Evolutionary conservation across 2,888 invertebrate species (phyloP), one percentile per base, ranked within the genome.

Genomic region (Rotaria macrura): DNA sequence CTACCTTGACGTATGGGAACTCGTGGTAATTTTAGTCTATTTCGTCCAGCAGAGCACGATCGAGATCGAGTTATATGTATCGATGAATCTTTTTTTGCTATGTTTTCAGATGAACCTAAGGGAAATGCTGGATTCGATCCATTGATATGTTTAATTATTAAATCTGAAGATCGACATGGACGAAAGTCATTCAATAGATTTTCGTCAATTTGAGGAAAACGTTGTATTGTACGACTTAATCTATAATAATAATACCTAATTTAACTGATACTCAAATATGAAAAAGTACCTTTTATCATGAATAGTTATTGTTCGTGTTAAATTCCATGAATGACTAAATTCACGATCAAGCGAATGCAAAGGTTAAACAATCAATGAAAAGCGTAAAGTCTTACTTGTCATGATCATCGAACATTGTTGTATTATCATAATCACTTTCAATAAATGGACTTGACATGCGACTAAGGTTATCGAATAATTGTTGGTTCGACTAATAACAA

Each of bases 341-440:
- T 40, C 40, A 10, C 0, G 1, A 43, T 1, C 25, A 7, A 79
- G 12, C 2, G 12, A 2, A 79, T 25, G 4, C 10, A 52, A 23
- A 20, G 20, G 20, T 34, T 2, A 65, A 7, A 12, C 6, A 25
- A 25, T 79, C n/a, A n/a, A 25, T n/a, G 14, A 10, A 43, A 43
- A 43, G 1, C n/a, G 5, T n/a, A 43, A n/a, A 43, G 23, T 25
- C 25, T 43, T 25, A 79, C 79, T n/a, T 43, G 2, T 79, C 79
- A 10, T 1, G 25, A 43, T n/a, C 79, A n/a, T 79, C 79, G 10
- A 43, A 9, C 34, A 79, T 20, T 25, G 79, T 79, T 79, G 79
- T 79, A 79, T 79, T 79, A n/a, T 79, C 79, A 43, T 79, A 79
- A 43, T 79, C 79, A 43, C 79, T 79, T 79, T 79, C 79, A 43